Evolutionary conservation across 2,113 vertebrate genomes (phyloP).

Genomic region (Nannobrachium achirus): DNA sequence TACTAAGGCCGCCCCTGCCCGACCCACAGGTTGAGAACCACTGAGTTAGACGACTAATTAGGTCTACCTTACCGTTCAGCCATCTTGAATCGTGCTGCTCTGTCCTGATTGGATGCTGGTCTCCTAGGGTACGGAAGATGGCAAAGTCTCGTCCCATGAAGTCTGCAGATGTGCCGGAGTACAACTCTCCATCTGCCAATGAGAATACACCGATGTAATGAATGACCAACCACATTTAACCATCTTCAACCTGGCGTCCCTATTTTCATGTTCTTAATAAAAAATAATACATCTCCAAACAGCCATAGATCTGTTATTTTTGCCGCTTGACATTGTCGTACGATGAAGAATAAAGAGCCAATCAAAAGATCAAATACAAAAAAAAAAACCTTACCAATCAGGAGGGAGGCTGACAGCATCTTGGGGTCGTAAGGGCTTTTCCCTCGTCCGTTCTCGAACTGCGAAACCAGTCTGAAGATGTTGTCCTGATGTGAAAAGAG

Average conservation of each 20-base stretch:
- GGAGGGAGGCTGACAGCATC: constrained; percentile 92
- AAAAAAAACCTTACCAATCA: constrained; percentile 85
- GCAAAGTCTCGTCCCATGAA: constrained; percentile 99
- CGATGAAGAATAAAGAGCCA: too few relatives aligned
- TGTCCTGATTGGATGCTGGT: constrained; percentile 95
- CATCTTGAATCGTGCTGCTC: constrained; percentile 98
- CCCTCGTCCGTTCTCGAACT: constrained; percentile 96
- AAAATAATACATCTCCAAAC: too few relatives aligned
- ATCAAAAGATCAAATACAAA: constrained; percentile 39
- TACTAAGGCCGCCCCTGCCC: too few relatives aligned
- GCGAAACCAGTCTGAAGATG: constrained; percentile 89
- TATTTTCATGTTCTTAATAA: too few relatives aligned
- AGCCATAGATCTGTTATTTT: too few relatives aligned
- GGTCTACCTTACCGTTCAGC: constrained; percentile 89
- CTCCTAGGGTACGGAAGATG: constrained; percentile 95
- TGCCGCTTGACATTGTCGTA: too few relatives aligned
- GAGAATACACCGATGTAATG: constrained; percentile 31
- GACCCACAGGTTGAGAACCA: too few relatives aligned
- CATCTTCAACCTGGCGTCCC: too few relatives aligned
- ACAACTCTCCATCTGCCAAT: constrained; percentile 91
- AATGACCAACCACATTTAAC: constrained; percentile 18
- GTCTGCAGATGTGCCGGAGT: constrained; percentile 96
- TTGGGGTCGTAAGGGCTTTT: constrained; percentile 99
- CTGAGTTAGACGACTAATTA: too few relatives aligned
- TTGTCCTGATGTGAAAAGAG: constrained; percentile 85